phyloP scores from a whole-genome alignment of 2,113 vertebrate species.

The Oncorhynchus clarkii region DNA sequence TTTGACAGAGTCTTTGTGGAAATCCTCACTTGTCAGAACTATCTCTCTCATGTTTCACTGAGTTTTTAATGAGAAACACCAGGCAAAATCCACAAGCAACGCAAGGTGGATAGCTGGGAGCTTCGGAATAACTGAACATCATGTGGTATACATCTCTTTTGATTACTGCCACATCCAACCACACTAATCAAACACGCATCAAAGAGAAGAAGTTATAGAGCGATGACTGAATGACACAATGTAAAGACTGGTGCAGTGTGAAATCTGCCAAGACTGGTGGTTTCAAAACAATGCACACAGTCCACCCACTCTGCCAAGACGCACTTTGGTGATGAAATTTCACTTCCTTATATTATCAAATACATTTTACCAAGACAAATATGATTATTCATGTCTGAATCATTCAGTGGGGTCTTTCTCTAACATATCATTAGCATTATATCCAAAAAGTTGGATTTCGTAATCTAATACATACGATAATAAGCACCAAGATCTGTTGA shows the following conservation, averaged over 20 bases:
- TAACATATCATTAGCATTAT: too few relatives aligned
- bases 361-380: too few relatives aligned
- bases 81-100: constrained; percentile 58
- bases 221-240: constrained; percentile 49
- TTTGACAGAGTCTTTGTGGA: constrained; percentile 55
- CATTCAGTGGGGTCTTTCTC: too few relatives aligned
- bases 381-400: too few relatives aligned
- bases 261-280: neutral
- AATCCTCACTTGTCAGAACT: constrained; percentile 57
- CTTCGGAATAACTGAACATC: constrained; percentile 43
- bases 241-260: constrained; percentile 48
- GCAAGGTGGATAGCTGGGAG: constrained; percentile 71
- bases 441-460: too few relatives aligned
- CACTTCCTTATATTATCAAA: too few relatives aligned
- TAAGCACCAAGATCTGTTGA: too few relatives aligned
- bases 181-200: constrained; percentile 61
- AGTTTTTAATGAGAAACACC: constrained; percentile 71
- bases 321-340: too few relatives aligned
- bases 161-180: constrained; percentile 60
- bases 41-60: constrained; percentile 51
- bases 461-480: too few relatives aligned
- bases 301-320: too few relatives aligned
- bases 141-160: constrained; percentile 30
- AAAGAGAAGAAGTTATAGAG: constrained; percentile 40
- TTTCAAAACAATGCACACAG: too few relatives aligned